Conservation (phyloP, 2,888 invertebrate genomes). For the Drosophila anceps region DNA sequence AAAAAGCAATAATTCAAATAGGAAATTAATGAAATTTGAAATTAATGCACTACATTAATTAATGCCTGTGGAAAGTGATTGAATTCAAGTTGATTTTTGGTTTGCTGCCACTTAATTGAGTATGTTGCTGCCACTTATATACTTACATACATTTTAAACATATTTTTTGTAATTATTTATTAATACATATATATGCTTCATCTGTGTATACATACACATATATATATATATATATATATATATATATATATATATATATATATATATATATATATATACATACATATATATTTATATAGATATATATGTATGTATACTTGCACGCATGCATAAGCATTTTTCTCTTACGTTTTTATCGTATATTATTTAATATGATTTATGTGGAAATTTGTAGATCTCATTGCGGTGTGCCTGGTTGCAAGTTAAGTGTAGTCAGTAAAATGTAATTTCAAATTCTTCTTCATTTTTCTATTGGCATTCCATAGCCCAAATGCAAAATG, state of each 20-base stretch:
- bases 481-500: slow-evolving; percentile 52
- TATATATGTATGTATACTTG: slow-evolving; percentile 29
- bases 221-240: slow-evolving; percentile 18
- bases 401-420: slow-evolving; percentile 64
- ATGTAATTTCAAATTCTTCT: slow-evolving; percentile 61
- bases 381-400: slow-evolving; percentile 65
- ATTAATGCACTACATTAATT: slow-evolving; percentile 36
- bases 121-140: slow-evolving; percentile 68
- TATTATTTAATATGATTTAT: slow-evolving; percentile 52
- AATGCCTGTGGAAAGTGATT: slow-evolving; percentile 35
- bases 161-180: slow-evolving; percentile 52
- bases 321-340: slow-evolving; percentile 51
- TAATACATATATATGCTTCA: slow-evolving; percentile 10
- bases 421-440: slow-evolving; percentile 53
- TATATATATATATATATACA: no score
- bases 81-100: slow-evolving; percentile 41
- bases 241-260: slow-evolving; percentile 21
- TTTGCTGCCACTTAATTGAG: slow-evolving; percentile 70
- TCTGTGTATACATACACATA: slow-evolving; percentile 21
- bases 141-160: slow-evolving; percentile 81
- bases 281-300: slow-evolving; percentile 21
- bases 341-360: slow-evolving; percentile 59
- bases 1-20: slow-evolving; percentile 2
- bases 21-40: slow-evolving; percentile 13
- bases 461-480: slow-evolving; percentile 37